These are phyloP conservation scores for pig (Sus scrofa) DNA, from an alignment of 2,113 vertebrate species.

Conservation along the genomic window T2T-Sscrofa CM000818.6:91579501-91580000, in stretches of 20 bases:
- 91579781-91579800: background rate
- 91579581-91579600: constrained; percentile 30
- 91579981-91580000: background rate
- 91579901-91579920: background rate
- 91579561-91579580: constrained; percentile 68
- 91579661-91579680: constrained; percentile 30
- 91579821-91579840: constrained; percentile 17
- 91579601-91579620: constrained; percentile 63
- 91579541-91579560: constrained; percentile 21
- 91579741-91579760: constrained; percentile 77
- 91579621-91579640: constrained; percentile 55
- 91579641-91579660: constrained; percentile 48
- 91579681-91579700: constrained; percentile 48
- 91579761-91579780: constrained; percentile 68
- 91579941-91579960: background rate
- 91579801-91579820: constrained; percentile 1
- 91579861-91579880: constrained; percentile 25
- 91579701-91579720: constrained; percentile 80
- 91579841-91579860: background rate
- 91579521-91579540: background rate
- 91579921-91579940: background rate
- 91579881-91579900: background rate
- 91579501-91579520: background rate
- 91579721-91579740: constrained; percentile 70
- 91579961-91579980: background rate